Evolutionary conservation across 92 coral and sea anemone genomes (phyloP), one percentile per base, ranked within the genome.

Genomic region (Actinostola sp.): DNA sequence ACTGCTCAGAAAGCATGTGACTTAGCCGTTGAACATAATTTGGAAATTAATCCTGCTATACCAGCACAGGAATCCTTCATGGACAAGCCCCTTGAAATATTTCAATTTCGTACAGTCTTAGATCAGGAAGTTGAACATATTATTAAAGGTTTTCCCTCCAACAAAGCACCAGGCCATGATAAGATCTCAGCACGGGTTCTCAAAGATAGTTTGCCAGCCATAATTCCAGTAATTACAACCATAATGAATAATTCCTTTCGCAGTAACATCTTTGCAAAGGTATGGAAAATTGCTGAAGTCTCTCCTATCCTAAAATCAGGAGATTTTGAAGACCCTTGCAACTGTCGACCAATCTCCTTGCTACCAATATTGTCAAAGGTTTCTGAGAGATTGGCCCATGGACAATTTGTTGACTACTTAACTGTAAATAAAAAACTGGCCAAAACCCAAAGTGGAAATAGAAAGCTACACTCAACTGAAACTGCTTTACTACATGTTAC

Each of bases 271-370:
- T 54, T 66, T 38, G 79, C 82, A 32, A 38, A 41, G 9, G 57
- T 43, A 7, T 65, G 66, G 73, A 62, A 81, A 54, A 31, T 48
- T 24, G 77, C 77, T n/a, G 75, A 77, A 50, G 83, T 61, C 15
- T 58, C 65, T 27, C 73, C 51, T 20, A 39, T 19, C 33, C 36
- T 84, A 56, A 78, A 84, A 20, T 78, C 67, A 15, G 72, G 76
- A 14, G 81, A 85, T 38, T 41, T 72, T 67, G 86, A 79, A 2
- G 89, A 84, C 19, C 85, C 89, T 17, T 28, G 66, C 31, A 84
- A 78, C 46, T 71, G 80, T 2, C 35, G 75, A 34, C 81, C 76
- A 55, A 81, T 56, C 49, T 77, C 82, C 41, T 30, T 63, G 73
- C 56, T 77, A 77, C 84, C 77, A 38, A 49, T 67, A 56, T 9